Conservation (phyloP, 1,140 invertebrate genomes). For the Orius laevigatus region DNA sequence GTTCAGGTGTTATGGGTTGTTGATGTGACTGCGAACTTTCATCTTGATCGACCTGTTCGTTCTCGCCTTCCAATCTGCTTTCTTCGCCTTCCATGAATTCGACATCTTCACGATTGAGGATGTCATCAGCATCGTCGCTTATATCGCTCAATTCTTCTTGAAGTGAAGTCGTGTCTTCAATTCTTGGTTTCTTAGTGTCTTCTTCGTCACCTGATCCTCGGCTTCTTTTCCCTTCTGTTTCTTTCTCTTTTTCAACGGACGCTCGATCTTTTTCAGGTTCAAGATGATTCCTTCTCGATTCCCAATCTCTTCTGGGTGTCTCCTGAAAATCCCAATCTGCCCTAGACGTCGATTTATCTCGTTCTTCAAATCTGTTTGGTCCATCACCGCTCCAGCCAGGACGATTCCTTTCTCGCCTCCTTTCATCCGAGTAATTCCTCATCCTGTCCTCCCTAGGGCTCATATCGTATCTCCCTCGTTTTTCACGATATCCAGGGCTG, state of each 20-base stretch:
- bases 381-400: background rate
- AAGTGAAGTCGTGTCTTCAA: constrained; percentile 14
- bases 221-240: background rate
- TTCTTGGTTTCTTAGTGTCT: constrained; percentile 15
- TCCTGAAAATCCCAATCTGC: too few relatives aligned
- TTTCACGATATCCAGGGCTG: background rate
- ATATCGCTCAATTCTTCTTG: constrained; percentile 69
- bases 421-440: constrained; percentile 4
- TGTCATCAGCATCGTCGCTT: constrained; percentile 72
- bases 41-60: background rate
- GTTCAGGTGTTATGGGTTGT: background rate
- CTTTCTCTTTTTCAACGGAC: constrained; percentile 25
- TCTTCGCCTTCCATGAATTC: background rate
- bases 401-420: constrained; percentile 7
- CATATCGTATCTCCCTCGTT: too few relatives aligned
- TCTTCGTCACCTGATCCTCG: background rate
- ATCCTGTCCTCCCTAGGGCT: constrained; percentile 1
- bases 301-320: constrained; percentile 1
- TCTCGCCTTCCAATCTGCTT: background rate
- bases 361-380: constrained; percentile 3
- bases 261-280: constrained; percentile 25
- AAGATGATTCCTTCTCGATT: constrained; percentile 8
- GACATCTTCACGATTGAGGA: constrained; percentile 56
- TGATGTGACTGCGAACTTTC: background rate
- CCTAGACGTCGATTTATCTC: background rate